Base-by-base conservation (phyloP, 2,797 vertebrate genomes). In the Yasuhikotakia modesta region DNA sequence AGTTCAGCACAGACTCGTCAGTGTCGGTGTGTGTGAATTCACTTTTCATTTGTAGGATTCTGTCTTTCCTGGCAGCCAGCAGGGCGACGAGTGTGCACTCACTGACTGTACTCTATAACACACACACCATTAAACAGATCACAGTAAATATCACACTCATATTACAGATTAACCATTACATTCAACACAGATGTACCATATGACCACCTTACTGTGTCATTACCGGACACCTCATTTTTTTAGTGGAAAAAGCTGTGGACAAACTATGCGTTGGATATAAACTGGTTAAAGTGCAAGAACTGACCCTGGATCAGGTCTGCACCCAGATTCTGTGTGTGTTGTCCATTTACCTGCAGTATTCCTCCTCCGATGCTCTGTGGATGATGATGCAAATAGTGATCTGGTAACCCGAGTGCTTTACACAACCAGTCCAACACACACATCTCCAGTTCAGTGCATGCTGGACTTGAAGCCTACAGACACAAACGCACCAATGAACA, bases 381-480 rank as follows among this genome's bases (percentile, higher is more conserved):
- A 68, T 97, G 94, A 83, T 98, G 88, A 73, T 99, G 97, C 48
- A 96, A 88, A 86, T 98, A 99, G 83, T 94, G 93, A 50, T 93
- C 88, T 0, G 97, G 97, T 27, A 99, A 96, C 0, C 95, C 97
- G 74, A 99, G 88, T 70, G 97, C 97, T 91, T 96, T 95, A 72
- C 96, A 97, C 85, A 99, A 79, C 97, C 97, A 99, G 84, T 99
- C 97, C 95, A 97, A 94, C 76, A 99, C 88, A 21, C 94, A 94
- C 87, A 99, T 97, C 87, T 99, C 97, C 90, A 99, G 86, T 76
- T 99, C 97, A 8, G 97, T 99, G 81, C 95, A 97, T 0, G 93
- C 96, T 30, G 97, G 97, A 76, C 97, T 97, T 50, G 97, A 97
- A 0, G 97, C 97, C 97, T 99, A 86, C 12, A 71, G 1, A 82